Evolutionary conservation across 2,797 vertebrate species (phyloP), one percentile per base, ranked within the genome.

Genomic region (Scomberomorus guttatus): DNA sequence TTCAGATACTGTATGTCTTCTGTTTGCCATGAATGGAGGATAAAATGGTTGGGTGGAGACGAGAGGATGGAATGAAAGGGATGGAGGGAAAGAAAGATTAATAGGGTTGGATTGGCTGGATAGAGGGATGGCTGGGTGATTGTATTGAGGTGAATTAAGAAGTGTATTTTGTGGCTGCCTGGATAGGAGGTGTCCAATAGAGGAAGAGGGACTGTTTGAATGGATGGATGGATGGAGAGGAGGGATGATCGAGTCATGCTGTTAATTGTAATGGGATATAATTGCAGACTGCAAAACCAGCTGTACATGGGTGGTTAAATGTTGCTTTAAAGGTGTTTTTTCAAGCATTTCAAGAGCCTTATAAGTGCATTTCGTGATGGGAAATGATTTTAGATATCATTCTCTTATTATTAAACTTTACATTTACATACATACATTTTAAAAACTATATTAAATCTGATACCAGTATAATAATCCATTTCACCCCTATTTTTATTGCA

Each of bases 1-100:
- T 58, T 81, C 75, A 87, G 87, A 90, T 90, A 87, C 78, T 90
- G 80, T 83, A 82, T 64, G 82, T 79, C 79, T 87, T 75, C 69
- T 84, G 74, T 90, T 80, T 81, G 72, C 83, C 78, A 34, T 87
- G 82, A 87, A 86, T 84, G 72, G 78, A 74, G 77, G 80, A 81
- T 80, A 52, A 85, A 87, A 87, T 77, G 84, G 60, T 75, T 70
- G 82, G 65, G 50, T 79, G 80, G 88, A 87, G 79, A 83, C 37
- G 51, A 75, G 62, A 82, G 80, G 80, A 81, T 75, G 77, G 79
- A 83, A 64, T 68, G 54, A 81, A 84, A 59, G 48, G 72, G 79
- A 75, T 58, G 58, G 68, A 72, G 57, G 60, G 34, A 46, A 55
- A 60, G 78, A 79, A 76, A 79, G 67, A 89, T 86, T 85, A 83